Conservation (phyloP, 2,797 vertebrate genomes). For the Ataeniobius toweri region DNA sequence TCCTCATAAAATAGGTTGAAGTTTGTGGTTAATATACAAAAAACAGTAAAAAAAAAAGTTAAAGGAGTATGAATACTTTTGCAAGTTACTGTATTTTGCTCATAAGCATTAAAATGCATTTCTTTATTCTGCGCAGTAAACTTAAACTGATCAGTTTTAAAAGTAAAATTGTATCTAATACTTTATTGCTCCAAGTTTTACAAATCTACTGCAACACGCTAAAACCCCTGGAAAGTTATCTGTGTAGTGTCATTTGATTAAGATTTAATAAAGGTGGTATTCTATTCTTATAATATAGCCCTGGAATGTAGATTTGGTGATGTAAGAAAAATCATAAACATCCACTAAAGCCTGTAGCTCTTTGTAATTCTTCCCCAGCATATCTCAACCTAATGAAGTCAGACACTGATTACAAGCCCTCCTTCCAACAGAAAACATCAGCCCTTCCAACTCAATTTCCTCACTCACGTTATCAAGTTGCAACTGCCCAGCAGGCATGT, state of each 20-base stretch:
- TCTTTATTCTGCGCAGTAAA: too few species aligned
- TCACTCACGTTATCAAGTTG: conserved; percentile 32
- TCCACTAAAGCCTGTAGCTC: conserved; percentile 10
- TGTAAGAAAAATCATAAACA: conserved; percentile 33
- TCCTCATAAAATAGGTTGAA: too few species aligned
- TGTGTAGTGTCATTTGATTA: not conserved
- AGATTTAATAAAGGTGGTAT: not conserved
- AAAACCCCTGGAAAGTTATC: not conserved
- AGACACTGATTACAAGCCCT: conserved; percentile 57
- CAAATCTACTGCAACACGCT: not conserved
- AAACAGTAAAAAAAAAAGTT: too few species aligned
- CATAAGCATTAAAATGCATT: too few species aligned
- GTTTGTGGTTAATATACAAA: too few species aligned
- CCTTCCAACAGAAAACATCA: conserved; percentile 33
- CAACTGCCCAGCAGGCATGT: conserved; percentile 29
- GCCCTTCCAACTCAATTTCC: conserved; percentile 54
- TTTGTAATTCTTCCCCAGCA: conserved; percentile 48
- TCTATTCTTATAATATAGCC: not conserved
- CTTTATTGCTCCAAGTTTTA: too few species aligned
- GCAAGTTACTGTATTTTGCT: too few species aligned
- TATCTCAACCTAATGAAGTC: conserved; percentile 51
- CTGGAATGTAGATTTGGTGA: conserved; percentile 11
- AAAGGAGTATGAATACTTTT: too few species aligned
- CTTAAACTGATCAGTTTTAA: too few species aligned
- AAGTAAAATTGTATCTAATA: too few species aligned